Percentiles rank a stretch among this genome's conserved stretches.
Conservation (phyloP, 2,888 invertebrate genomes). For the Aleiodes leptofemur region DNA sequence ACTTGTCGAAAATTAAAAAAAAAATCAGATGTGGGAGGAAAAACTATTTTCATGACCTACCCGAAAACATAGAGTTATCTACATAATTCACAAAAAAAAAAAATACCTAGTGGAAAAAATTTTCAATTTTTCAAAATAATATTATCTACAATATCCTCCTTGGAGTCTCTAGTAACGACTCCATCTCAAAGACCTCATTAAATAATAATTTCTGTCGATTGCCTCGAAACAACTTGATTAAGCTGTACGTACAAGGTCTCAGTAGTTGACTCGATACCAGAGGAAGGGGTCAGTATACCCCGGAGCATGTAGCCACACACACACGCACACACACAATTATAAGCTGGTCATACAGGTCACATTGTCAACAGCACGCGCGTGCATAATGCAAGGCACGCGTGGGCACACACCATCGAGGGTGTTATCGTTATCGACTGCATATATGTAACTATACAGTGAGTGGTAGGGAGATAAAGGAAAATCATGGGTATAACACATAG, state of each 20-base stretch:
- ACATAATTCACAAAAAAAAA: no score
- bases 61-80: no score
- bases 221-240: no score
- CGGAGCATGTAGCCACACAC: background rate
- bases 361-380: slow-evolving; percentile 27
- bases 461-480: no score
- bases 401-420: slow-evolving; percentile 36
- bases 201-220: no score
- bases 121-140: no score
- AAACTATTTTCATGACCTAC: no score
- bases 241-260: background rate
- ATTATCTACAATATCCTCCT: no score
- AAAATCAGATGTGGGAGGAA: no score
- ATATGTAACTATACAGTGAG: slow-evolving; percentile 1
- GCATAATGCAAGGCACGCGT: slow-evolving; percentile 36
- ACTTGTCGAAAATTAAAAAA: no score
- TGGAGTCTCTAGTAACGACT: background rate
- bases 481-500: background rate
- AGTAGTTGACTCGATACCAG: background rate
- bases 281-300: slow-evolving; percentile 2
- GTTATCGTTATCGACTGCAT: slow-evolving; percentile 54
- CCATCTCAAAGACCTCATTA: no score
- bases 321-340: background rate
- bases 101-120: no score
- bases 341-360: slow-evolving; percentile 5